Conservation (phyloP, 2,113 vertebrate genomes). For the Hystrix cristata region DNA sequence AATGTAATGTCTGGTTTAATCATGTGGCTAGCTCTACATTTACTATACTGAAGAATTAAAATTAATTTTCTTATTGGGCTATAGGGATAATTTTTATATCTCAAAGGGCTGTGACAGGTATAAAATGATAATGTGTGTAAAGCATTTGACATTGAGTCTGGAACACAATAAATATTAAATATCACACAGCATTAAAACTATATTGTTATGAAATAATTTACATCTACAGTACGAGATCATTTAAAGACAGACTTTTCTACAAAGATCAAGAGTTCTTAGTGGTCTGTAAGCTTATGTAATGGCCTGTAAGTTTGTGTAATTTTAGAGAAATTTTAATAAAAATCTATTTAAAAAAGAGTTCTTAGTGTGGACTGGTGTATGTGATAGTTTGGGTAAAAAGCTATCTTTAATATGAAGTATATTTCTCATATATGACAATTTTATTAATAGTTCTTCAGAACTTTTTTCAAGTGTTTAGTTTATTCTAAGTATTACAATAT, state of each 20-base stretch:
- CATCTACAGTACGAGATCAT: neutral
- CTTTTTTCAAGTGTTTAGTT: neutral
- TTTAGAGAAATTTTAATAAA: too few species aligned
- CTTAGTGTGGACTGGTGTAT: neutral
- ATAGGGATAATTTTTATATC: neutral
- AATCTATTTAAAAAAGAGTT: neutral
- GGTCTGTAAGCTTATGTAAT: too few species aligned
- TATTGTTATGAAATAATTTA: neutral
- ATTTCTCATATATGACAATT: neutral
- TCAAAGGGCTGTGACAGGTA: neutral
- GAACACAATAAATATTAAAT: neutral
- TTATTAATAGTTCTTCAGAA: neutral
- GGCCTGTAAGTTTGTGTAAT: too few species aligned
- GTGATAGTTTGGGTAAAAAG: neutral
- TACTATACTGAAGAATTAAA: neutral
- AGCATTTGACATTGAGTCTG: neutral
- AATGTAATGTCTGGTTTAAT: neutral
- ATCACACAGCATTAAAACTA: neutral
- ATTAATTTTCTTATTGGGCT: neutral
- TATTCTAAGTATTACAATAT: neutral
- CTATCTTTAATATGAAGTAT: neutral
- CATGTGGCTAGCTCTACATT: neutral
- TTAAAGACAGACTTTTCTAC: neutral
- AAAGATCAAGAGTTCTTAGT: neutral
- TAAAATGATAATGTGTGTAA: neutral